Percentiles rank a stretch among this genome's conserved stretches.
phyloP scores from a whole-genome alignment of 2,113 vertebrate genomes.

The Pampusana beccarii region DNA sequence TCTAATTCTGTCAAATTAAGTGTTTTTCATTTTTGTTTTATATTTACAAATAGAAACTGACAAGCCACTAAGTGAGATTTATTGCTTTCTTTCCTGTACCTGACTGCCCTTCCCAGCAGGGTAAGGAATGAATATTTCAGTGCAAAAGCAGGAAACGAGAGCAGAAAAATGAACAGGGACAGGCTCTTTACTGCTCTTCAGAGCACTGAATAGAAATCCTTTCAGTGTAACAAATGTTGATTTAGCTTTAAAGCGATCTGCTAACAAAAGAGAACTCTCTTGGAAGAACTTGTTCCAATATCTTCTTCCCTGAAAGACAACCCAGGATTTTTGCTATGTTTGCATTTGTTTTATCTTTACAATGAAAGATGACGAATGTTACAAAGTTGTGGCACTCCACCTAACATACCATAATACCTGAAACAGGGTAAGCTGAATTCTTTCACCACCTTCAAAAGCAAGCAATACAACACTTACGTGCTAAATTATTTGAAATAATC shows the following conservation, averaged over 20 bases:
- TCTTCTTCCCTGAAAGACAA: not conserved
- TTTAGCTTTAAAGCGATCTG: conserved; percentile 29
- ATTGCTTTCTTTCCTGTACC: conserved; percentile 62
- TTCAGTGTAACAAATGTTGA: conserved; percentile 13
- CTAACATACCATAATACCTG: not conserved
- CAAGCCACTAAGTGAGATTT: conserved; percentile 70
- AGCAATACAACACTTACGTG: not conserved
- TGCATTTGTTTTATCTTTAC: not conserved
- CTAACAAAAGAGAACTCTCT: conserved; percentile 32
- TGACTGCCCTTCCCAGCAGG: conserved; percentile 58
- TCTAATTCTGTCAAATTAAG: conserved; percentile 63
- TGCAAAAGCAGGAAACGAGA: conserved; percentile 37
- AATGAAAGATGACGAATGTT: not conserved
- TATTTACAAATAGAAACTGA: conserved; percentile 63
- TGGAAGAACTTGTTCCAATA: not conserved
- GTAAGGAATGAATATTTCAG: conserved; percentile 60
- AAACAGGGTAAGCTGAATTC: not conserved
- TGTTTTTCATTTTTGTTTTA: conserved; percentile 45
- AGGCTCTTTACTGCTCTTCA: conserved; percentile 7
- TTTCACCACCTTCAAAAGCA: not conserved
- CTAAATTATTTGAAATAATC: not conserved
- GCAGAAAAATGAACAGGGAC: conserved; percentile 65
- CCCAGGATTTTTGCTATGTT: not conserved
- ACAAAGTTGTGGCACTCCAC: not conserved
- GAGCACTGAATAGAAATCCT: conserved; percentile 32